Conservation (phyloP, 2,797 vertebrate genomes). For the Alectoris magna region DNA sequence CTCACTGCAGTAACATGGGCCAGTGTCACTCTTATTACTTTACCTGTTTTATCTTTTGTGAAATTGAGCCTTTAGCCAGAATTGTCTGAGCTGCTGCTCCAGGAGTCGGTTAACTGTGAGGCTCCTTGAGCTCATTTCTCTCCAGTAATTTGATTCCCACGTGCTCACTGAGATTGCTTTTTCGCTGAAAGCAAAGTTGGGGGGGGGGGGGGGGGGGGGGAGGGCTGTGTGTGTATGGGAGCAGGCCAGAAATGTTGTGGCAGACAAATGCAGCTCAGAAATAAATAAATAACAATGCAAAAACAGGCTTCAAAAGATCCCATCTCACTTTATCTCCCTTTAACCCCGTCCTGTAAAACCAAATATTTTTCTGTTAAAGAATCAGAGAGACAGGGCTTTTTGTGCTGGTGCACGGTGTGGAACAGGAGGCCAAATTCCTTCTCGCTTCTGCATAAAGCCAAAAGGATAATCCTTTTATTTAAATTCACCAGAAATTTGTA, state of each 20-base stretch:
- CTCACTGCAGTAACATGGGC: slow-evolving; percentile 77
- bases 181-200: slow-evolving; percentile 2
- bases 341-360: not conserved
- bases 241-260: not conserved
- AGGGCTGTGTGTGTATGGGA: not conserved
- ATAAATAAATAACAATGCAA: not conserved
- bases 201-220: not conserved
- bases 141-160: slow-evolving; percentile 81
- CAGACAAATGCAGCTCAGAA: slow-evolving; percentile 52
- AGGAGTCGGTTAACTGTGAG: slow-evolving; percentile 78
- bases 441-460: not conserved
- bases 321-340: slow-evolving; percentile 1
- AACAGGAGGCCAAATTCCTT: not conserved
- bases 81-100: slow-evolving; percentile 78
- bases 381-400: slow-evolving; percentile 4
- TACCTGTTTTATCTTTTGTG: slow-evolving; percentile 83
- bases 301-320: not conserved
- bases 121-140: slow-evolving; percentile 79
- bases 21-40: slow-evolving; percentile 79
- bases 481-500: not conserved
- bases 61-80: slow-evolving; percentile 83
- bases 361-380: not conserved
- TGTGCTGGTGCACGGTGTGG: slow-evolving; percentile 35
- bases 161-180: slow-evolving; percentile 77
- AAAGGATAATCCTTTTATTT: not conserved